These are phyloP conservation scores for Phodopus roborovskii DNA, from an alignment of 2,113 vertebrate genomes.

Conservation along the genomic window DNA sequence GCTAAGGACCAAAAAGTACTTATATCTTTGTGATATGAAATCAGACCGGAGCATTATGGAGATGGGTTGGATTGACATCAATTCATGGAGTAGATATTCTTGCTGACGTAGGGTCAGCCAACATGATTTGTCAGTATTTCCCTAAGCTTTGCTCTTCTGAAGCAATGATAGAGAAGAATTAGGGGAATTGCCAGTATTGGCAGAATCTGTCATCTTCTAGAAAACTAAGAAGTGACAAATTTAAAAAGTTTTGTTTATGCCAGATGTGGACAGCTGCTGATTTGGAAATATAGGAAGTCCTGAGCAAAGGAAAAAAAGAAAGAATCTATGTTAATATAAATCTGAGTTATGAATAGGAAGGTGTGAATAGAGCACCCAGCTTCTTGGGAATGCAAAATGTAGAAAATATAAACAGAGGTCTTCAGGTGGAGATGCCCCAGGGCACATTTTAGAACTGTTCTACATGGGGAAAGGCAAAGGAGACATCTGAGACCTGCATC, in stretches of 20 bases:
- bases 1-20: neutral
- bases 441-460: neutral
- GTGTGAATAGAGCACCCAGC: neutral
- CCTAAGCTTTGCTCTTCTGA: conserved; percentile 6
- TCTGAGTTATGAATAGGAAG: neutral
- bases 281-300: conserved; percentile 46
- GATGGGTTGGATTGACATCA: neutral
- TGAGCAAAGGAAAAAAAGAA: neutral
- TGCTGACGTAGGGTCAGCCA: neutral
- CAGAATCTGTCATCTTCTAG: conserved; percentile 47
- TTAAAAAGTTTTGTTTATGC: conserved; percentile 42
- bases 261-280: conserved; percentile 53
- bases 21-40: neutral
- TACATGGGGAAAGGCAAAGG: neutral
- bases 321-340: conserved; percentile 34
- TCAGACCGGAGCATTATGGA: neutral
- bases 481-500: neutral
- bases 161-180: conserved; percentile 4
- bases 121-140: neutral
- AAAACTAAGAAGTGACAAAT: conserved; percentile 56
- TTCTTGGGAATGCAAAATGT: neutral
- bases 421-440: neutral
- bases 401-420: neutral
- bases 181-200: neutral
- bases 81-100: neutral